Evolutionary conservation across 2,113 vertebrate species (phyloP).

Genomic region (Aegotheles bennettii): DNA sequence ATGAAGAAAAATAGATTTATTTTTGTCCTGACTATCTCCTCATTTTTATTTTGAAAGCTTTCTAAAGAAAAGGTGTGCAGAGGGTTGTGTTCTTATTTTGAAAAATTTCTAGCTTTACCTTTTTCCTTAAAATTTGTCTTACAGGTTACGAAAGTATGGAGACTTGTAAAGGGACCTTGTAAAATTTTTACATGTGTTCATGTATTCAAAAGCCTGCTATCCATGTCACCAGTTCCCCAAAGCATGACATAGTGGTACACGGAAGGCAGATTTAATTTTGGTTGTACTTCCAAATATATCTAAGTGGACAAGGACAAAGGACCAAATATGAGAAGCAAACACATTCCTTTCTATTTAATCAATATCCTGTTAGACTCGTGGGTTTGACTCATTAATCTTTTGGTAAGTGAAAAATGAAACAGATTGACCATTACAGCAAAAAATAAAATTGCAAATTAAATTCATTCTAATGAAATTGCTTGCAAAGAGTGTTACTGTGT

Average conservation of each 20-base stretch:
- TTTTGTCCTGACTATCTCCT: background rate
- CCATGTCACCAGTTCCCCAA: background rate
- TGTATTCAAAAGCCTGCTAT: background rate
- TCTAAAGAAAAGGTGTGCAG: background rate
- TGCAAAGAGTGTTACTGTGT: background rate
- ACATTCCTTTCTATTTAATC: background rate
- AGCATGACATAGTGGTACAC: fast-evolving
- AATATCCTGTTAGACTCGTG: background rate
- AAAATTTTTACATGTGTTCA: background rate
- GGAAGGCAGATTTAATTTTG: background rate
- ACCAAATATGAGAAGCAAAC: background rate
- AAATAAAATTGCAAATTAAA: conserved; percentile 13
- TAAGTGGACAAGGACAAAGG: background rate
- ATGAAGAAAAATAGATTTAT: background rate
- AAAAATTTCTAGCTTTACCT: background rate
- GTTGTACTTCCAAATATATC: no score
- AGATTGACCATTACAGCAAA: background rate
- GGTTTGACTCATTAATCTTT: conserved; percentile 8
- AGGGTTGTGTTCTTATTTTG: background rate
- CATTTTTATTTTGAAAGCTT: background rate
- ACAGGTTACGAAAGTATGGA: background rate
- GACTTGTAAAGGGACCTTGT: background rate
- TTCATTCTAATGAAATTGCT: background rate
- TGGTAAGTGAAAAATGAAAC: background rate
- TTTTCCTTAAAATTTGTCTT: background rate